Evolutionary conservation across 92 coral and sea anemone species (phyloP), one percentile per base, ranked within the genome.

Genomic region (Phymanthus crucifer): DNA sequence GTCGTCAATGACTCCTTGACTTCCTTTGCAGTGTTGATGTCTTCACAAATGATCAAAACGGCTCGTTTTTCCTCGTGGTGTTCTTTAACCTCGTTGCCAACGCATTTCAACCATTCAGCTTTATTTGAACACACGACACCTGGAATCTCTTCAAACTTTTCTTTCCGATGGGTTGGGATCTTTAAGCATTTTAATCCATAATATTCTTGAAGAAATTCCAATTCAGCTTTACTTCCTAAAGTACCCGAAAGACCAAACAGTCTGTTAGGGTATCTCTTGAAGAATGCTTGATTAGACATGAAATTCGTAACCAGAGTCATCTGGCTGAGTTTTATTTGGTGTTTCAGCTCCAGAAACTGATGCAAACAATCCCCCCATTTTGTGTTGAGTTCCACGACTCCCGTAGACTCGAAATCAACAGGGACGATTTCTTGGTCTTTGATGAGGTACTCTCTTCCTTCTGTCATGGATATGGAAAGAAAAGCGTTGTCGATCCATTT

Each of bases 361-460:
- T 81, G 85, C 33, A 81, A 66, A 38, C 85, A 80, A 61, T 81
- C 77, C 17, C 85, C 76, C 85, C 85, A 81, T 37, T 81, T 58
- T 31, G 56, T 71, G 47, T 27, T 71, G 35, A 61, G 57, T 70
- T 81, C 78, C 18, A 71, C 85, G 1, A 81, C 69, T 40, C 85
- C 85, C 32, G 85, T 81, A 29, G 66, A 72, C 34, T 37, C 68
- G 71, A 48, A 72, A 17, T 71, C 77, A 35, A 81, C 85, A 32
- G 76, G 57, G 31, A 32, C 66, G 17, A 72, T 61, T 40, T 33
- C 70, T 57, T 57, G 71, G 46, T 71, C 74, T 58, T 81, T 77
- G 61, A 81, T 52, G 23, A 81, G 70, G 47, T 81, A 81, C 18
- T 81, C 77, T 69, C 70, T 64, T 61, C 70, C 77, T 71, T 71